Evolutionary conservation across 1,140 invertebrate species (phyloP).

Genomic region (Pantala flavescens): DNA sequence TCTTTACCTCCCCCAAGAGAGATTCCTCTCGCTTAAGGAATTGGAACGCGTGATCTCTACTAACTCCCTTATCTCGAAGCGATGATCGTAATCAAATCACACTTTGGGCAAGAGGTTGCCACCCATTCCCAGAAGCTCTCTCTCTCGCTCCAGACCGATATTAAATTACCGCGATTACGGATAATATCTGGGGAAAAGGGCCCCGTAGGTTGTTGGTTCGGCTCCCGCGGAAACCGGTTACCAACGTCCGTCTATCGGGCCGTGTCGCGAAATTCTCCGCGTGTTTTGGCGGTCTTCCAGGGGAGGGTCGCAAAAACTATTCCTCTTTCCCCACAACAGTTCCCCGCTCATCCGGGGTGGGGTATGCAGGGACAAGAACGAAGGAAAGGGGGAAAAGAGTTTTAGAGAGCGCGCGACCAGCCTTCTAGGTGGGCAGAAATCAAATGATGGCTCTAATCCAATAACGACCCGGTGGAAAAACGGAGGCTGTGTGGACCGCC

Average conservation of each 20-base stretch:
- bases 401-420: background rate
- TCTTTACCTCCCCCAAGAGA: too few species aligned
- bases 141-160: background rate
- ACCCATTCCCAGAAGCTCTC: background rate
- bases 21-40: too few species aligned
- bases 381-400: background rate
- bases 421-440: constrained; percentile 14
- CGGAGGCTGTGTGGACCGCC: background rate
- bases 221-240: background rate
- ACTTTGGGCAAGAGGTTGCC: background rate
- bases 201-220: background rate
- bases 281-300: too few species aligned
- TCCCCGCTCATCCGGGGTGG: background rate
- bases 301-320: too few species aligned
- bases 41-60: too few species aligned
- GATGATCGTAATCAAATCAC: constrained; percentile 13
- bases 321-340: too few species aligned
- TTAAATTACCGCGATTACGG: constrained; percentile 16
- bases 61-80: background rate
- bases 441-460: constrained; percentile 15
- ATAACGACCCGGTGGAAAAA: constrained; percentile 11
- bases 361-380: background rate
- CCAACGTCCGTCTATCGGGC: too few species aligned
- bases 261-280: too few species aligned
- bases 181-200: constrained; percentile 11